Base-by-base conservation (phyloP, 2,888 invertebrate genomes). In the Nipponacmea schrenckii region DNA sequence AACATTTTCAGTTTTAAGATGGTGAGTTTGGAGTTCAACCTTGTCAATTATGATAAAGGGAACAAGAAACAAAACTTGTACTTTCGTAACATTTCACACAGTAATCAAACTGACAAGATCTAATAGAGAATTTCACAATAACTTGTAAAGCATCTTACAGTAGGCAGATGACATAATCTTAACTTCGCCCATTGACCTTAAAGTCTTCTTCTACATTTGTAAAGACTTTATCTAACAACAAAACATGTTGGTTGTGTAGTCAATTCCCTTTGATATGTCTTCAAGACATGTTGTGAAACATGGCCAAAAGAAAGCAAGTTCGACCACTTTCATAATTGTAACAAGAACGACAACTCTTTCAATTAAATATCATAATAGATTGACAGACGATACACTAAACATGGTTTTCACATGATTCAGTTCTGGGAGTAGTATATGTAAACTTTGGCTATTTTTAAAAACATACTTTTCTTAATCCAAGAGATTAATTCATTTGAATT, bases 181-280 rank as follows among this genome's bases (percentile, higher is more conserved):
- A 56, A 56, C 56, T 56, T 56, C 56, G 56, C 56, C 56, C 56
- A 24, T 56, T 56, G 20, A 56, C 56, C 56, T 24, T 56, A 24
- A 56, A 24, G 56, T 56, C 56, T 20, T 56, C 24, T 14, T 56
- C 20, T 24, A 56, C 56, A 56, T 24, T 24, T 56, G 56, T 24
- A 56, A 56, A 24, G 24, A 56, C 20, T 24, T 56, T 56, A 10
- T 56, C 20, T 20, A 56, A 56, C 56, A 56, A 24, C 20, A 24
- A 56, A 56, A 56, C 56, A 56, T 56, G 56, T 56, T 56, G 56
- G 56, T 56, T 14, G 56, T 24, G 20, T 56, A 24, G 20, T 24
- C 20, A 56, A 12, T 24, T 56, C 24, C 14, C 56, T 56, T 56
- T 56, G 56, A 56, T 56, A 24, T 56, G 39, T 8, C 39, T 39